A percentile compares a stretch with the other conserved stretches of the same genome.
Evolutionary conservation across 92 coral and sea anemone genomes (phyloP).

Genomic region (Epizoanthus fatuus): DNA sequence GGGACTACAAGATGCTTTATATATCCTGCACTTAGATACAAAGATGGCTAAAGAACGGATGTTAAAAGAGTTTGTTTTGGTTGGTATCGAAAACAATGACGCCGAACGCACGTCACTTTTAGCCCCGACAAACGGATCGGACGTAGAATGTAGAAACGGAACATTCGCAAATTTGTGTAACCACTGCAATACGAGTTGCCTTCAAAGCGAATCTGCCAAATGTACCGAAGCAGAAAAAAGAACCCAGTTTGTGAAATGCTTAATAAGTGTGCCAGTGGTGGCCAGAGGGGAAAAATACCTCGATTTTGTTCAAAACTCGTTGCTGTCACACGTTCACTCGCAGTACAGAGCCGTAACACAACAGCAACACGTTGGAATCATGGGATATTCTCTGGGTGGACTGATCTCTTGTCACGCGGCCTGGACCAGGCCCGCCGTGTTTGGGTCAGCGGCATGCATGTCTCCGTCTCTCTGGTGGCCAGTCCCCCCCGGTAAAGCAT

Average conservation of each 20-base stretch:
- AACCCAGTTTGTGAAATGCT: neutral
- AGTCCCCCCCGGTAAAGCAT: slow-evolving; percentile 44
- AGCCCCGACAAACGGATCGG: slow-evolving; percentile 43
- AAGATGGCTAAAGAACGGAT: slow-evolving; percentile 22
- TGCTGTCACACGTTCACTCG: slow-evolving; percentile 33
- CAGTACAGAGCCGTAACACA: slow-evolving; percentile 37
- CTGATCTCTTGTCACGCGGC: slow-evolving; percentile 64
- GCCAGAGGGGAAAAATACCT: slow-evolving; percentile 44
- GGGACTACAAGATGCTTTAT: neutral
- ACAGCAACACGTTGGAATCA: slow-evolving; percentile 51
- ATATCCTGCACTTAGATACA: neutral
- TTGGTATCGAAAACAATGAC: slow-evolving; percentile 32
- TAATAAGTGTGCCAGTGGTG: neutral
- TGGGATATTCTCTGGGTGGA: slow-evolving; percentile 66
- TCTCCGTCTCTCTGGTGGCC: slow-evolving; percentile 78
- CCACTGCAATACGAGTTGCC: slow-evolving; percentile 32
- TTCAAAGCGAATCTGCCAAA: neutral
- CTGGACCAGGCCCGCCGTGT: slow-evolving; percentile 68
- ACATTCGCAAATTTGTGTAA: neutral
- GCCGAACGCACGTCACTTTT: slow-evolving; percentile 33
- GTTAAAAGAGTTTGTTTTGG: slow-evolving; percentile 44
- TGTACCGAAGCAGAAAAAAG: neutral
- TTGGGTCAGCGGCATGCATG: slow-evolving; percentile 66
- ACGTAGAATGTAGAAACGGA: slow-evolving; percentile 28
- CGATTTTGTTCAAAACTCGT: slow-evolving; percentile 55